Evolutionary conservation across 2,113 vertebrate species (phyloP).

Genomic region (Rhinolophus ferrumequinum): DNA sequence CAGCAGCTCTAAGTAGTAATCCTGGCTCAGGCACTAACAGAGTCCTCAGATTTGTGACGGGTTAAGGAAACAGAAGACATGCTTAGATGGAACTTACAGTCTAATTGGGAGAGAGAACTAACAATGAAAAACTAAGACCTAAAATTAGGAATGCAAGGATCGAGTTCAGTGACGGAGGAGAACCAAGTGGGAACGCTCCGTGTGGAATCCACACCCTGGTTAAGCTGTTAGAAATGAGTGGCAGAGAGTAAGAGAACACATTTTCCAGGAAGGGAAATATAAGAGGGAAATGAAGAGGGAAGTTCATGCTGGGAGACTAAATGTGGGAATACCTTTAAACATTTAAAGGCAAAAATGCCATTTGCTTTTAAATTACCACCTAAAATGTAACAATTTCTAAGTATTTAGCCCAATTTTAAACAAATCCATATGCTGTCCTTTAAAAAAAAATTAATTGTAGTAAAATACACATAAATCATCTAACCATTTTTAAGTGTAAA

Average conservation of each 20-base stretch:
- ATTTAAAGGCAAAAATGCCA: not conserved
- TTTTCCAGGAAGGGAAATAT: not conserved
- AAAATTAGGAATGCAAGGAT: not conserved
- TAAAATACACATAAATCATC: not conserved
- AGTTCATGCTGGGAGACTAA: not conserved
- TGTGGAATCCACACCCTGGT: not conserved
- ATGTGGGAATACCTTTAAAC: not conserved
- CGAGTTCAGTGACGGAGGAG: not conserved
- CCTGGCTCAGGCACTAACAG: not conserved
- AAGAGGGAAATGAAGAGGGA: too few relatives aligned
- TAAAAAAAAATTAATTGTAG: not conserved
- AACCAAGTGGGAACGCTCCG: not conserved
- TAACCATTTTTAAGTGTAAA: not conserved
- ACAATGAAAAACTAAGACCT: not conserved
- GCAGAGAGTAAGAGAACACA: not conserved
- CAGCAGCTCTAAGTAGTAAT: not conserved
- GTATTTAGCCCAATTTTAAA: not conserved
- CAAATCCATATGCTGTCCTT: not conserved
- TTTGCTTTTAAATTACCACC: not conserved
- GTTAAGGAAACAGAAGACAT: not conserved
- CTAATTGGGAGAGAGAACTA: not conserved
- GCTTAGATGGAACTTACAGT: not conserved
- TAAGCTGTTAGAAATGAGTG: not conserved
- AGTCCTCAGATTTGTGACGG: too few relatives aligned
- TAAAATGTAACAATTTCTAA: not conserved